These are phyloP conservation scores for Ceratothoa steindachneri DNA, from an alignment of 2,888 invertebrate species.

Conservation along the genomic window DNA sequence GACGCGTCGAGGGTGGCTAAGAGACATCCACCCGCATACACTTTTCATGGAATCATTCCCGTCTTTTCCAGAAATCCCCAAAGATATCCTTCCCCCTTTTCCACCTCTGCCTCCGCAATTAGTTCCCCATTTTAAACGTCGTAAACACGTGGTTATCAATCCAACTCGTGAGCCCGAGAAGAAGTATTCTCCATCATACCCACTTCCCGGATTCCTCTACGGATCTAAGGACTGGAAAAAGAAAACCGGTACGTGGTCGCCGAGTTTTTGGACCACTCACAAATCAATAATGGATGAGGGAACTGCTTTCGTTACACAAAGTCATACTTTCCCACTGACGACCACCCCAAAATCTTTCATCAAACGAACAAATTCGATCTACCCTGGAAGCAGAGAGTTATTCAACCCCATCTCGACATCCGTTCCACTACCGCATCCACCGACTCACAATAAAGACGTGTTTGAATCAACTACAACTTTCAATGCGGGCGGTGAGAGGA, in stretches of 20 bases:
- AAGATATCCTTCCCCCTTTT: neutral
- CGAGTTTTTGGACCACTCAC: neutral
- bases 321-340: neutral
- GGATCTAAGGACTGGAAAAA: neutral
- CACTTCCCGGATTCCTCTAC: neutral
- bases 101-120: neutral
- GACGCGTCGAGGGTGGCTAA: neutral
- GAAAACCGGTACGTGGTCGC: neutral
- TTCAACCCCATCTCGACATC: neutral
- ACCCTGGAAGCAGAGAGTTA: neutral
- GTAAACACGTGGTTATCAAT: neutral
- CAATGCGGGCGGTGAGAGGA: too few species aligned
- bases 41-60: neutral
- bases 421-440: neutral
- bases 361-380: neutral
- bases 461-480: too few species aligned
- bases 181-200: too few species aligned
- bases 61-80: neutral
- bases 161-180: neutral
- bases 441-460: neutral
- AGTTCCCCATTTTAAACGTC: neutral
- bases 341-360: neutral
- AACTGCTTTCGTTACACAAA: neutral
- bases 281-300: too few species aligned
- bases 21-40: neutral